Evolutionary conservation across 92 coral and sea anemone genomes (phyloP).

Genomic region (Meandrina meandrites): DNA sequence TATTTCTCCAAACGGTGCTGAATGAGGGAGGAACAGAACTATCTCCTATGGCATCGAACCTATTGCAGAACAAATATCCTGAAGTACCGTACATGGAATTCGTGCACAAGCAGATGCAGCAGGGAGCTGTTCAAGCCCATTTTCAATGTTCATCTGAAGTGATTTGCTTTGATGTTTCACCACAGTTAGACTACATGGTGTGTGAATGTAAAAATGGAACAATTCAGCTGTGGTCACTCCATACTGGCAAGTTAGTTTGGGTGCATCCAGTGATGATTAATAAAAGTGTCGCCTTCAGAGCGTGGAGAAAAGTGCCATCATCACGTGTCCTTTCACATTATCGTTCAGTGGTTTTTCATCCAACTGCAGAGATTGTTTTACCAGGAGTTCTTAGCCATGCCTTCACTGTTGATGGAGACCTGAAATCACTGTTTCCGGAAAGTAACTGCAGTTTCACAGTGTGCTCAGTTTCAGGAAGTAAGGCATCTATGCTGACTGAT

Average conservation of each 20-base stretch:
- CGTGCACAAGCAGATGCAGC: background rate
- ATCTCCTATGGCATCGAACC: slow-evolving; percentile 9
- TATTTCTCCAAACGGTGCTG: slow-evolving; percentile 3
- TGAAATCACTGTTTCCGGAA: slow-evolving; percentile 18
- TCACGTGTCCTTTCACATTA: background rate
- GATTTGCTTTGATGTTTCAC: slow-evolving; percentile 25
- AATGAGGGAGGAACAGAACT: slow-evolving; percentile 20
- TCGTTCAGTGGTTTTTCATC: slow-evolving; percentile 34
- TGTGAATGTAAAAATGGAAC: slow-evolving; percentile 9
- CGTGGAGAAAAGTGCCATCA: background rate
- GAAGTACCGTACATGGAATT: slow-evolving; percentile 21
- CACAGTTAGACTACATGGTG: slow-evolving; percentile 3
- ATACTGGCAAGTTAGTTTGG: slow-evolving; percentile 11
- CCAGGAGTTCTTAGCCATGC: slow-evolving; percentile 40
- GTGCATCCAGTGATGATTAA: background rate
- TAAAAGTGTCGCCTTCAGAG: background rate
- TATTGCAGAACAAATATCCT: slow-evolving; percentile 16
- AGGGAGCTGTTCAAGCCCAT: background rate
- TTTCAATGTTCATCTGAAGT: background rate
- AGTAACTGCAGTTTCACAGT: slow-evolving; percentile 13
- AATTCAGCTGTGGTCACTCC: slow-evolving; percentile 26
- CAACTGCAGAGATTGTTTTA: slow-evolving; percentile 15
- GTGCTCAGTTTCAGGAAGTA: slow-evolving; percentile 35
- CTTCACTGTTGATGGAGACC: slow-evolving; percentile 14
- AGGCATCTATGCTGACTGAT: slow-evolving; percentile 18